phyloP scores from a whole-genome alignment of 1,140 invertebrate genomes.

The Magallana ariakensis region DNA sequence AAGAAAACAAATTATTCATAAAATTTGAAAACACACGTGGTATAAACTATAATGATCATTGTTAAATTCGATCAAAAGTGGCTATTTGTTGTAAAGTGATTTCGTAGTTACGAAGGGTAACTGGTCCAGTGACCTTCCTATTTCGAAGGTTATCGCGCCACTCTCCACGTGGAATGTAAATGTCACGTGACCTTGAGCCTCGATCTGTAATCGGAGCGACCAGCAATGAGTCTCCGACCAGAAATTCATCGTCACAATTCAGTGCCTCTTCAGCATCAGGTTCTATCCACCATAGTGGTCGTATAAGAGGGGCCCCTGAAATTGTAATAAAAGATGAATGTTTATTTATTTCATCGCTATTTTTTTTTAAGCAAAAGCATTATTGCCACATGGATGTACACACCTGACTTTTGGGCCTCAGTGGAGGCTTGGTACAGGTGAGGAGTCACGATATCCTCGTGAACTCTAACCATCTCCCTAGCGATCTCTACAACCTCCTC shows the following conservation, averaged over 20 bases:
- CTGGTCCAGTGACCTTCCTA: constrained; percentile 42
- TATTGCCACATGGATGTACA: too few relatives aligned
- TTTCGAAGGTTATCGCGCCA: constrained; percentile 61
- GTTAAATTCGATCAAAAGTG: constrained; percentile 77
- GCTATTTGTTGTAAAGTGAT: constrained; percentile 65
- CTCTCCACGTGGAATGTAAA: constrained; percentile 83
- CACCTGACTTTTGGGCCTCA: constrained; percentile 43
- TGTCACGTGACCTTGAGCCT: constrained; percentile 83
- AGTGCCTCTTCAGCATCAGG: constrained; percentile 79
- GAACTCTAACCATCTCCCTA: constrained; percentile 85
- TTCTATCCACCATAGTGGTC: constrained; percentile 82
- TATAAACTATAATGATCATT: too few relatives aligned
- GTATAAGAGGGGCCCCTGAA: constrained; percentile 70
- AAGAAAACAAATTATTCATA: too few relatives aligned
- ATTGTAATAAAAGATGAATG: neutral
- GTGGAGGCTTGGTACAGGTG: constrained; percentile 66
- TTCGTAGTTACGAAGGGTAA: constrained; percentile 54
- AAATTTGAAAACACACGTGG: too few relatives aligned
- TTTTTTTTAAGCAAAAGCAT: too few relatives aligned
- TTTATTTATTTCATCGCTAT: neutral
- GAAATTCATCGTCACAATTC: constrained; percentile 68
- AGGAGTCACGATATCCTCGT: constrained; percentile 79
- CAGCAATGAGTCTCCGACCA: constrained; percentile 68
- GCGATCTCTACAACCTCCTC: constrained; percentile 84
- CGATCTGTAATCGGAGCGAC: constrained; percentile 77